Evolutionary conservation across 2,797 vertebrate species (phyloP), one percentile per base, ranked within the genome.

Genomic region (Fratercula arctica): DNA sequence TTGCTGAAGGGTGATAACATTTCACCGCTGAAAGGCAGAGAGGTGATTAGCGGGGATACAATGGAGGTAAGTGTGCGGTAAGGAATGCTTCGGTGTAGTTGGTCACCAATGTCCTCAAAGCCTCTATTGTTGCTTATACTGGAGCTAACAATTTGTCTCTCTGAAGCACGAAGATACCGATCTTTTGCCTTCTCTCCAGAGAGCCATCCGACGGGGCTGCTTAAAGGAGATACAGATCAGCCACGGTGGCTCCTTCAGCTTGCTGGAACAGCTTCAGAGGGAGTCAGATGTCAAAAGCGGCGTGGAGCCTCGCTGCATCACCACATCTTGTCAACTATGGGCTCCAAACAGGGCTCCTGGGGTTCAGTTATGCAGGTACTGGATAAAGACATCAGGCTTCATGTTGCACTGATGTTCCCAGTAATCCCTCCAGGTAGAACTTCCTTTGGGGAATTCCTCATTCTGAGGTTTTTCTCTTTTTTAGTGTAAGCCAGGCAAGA

Each of bases 211-310:
- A 39, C 2, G 1, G n/a, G 43, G 45, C 66, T 74, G 60, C 57
- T 70, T 68, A 70, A 54, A 84, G 35, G 70, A 79, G 84, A 88
- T 80, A 80, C 3, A 9, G 68, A 87, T 89, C 87, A 66, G 75
- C 41, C 68, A 21, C 11, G 0, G 31, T 11, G 51, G 25, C 54
- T 83, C 64, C 85, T 68, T 72, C 53, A 3, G 80, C 16, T 60
- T 9, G 16, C 85, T 95, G 95, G 95, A 95, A 78, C 1, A 1
- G 69, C 93, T 93, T 95, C 94, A 96, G 89, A 95, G 70, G 73
- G 87, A 13, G 0, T 56, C 41, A 0, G 82, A 26, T 87, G 91
- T 77, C 79, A 26, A 24, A 77, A 53, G 57, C 11, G 2, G 21
- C 0, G 1, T 0, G 35, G 78, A 92, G 48, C 56, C 37, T 31